phyloP scores from a whole-genome alignment of 2,888 invertebrate species.

The Ichneumon xanthorius region DNA sequence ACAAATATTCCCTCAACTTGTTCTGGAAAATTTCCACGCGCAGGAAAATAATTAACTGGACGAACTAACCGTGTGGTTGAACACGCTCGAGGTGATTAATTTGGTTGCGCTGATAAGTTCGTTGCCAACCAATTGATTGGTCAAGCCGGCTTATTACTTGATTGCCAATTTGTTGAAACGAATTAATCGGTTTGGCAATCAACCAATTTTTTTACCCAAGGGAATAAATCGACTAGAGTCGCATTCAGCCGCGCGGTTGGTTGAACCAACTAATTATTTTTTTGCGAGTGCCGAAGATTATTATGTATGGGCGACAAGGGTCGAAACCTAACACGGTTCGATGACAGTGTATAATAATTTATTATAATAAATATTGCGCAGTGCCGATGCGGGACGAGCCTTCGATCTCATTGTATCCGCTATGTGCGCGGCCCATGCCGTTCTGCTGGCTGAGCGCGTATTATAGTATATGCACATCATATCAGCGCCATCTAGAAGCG shows the following conservation, averaged over 20 bases:
- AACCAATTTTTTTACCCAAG: no score
- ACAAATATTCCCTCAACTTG: not conserved
- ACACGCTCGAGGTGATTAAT: not conserved
- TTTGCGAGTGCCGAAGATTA: not conserved
- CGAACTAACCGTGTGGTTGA: not conserved
- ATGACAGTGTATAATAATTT: not conserved
- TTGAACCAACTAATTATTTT: not conserved
- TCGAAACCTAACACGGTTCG: not conserved
- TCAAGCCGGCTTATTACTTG: not conserved
- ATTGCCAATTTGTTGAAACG: not conserved
- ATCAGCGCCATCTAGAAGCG: not conserved
- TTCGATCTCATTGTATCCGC: not conserved
- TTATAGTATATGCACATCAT: not conserved
- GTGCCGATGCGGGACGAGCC: not conserved
- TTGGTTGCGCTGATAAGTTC: not conserved
- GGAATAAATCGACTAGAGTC: not conserved
- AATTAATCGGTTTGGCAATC: not conserved
- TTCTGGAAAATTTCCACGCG: not conserved
- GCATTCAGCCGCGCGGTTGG: not conserved
- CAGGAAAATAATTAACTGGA: not conserved
- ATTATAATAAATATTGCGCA: not conserved
- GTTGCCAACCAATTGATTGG: not conserved
- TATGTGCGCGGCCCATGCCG: not conserved
- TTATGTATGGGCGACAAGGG: not conserved
- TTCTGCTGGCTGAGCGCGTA: not conserved